These are phyloP conservation scores for Penaeus vannamei DNA, from an alignment of 1,140 invertebrate genomes.

Conservation along the genomic window DNA sequence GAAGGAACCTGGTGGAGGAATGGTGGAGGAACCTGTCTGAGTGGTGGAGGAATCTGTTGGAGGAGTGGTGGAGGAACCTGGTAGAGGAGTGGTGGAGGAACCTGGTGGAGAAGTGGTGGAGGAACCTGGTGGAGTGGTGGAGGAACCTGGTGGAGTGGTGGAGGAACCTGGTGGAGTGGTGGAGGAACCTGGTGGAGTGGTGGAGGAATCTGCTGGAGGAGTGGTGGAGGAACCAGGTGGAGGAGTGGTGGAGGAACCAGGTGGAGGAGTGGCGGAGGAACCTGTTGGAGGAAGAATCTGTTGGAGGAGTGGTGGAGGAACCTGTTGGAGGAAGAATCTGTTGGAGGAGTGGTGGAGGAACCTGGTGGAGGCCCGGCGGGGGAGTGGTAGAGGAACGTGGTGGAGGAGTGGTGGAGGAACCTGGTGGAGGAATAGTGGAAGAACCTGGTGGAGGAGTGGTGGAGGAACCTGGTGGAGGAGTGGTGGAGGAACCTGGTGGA, in stretches of 20 bases:
- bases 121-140: background rate
- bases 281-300: too few relatives aligned
- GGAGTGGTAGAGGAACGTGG: background rate
- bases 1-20: background rate
- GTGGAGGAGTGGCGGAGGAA: too few relatives aligned
- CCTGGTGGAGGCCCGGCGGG: background rate
- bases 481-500: background rate
- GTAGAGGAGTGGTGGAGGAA: background rate
- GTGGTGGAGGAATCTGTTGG: slow-evolving; percentile 1
- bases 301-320: background rate
- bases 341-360: background rate
- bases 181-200: too few relatives aligned
- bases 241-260: background rate
- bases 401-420: too few relatives aligned
- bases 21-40: background rate
- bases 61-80: background rate
- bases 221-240: background rate
- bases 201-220: background rate
- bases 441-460: background rate
- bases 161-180: background rate
- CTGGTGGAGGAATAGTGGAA: background rate
- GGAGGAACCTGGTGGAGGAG: background rate
- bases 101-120: background rate
- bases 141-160: background rate
- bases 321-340: background rate